Conservation (phyloP, 2,113 vertebrate species). For the Tinamus guttatus region DNA sequence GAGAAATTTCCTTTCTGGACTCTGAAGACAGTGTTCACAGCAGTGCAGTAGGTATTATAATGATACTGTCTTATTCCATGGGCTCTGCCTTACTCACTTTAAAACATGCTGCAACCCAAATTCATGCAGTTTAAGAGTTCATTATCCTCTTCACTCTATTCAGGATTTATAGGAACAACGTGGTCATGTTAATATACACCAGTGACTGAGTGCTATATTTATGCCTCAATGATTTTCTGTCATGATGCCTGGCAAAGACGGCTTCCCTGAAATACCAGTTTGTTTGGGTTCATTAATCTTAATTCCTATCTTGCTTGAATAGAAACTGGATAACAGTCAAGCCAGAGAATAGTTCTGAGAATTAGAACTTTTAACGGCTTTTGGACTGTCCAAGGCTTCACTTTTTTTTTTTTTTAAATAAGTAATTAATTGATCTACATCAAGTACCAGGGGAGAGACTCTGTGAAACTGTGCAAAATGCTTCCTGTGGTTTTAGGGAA, state of each 20-base stretch:
- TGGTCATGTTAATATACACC: conserved; percentile 57
- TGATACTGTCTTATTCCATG: fast-evolving
- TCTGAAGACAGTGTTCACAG: background rate
- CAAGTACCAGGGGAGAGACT: background rate
- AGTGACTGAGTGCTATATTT: conserved; percentile 46
- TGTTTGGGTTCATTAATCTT: conserved; percentile 71
- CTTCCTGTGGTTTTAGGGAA: conserved; percentile 17
- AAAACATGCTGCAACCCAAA: background rate
- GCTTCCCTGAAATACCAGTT: conserved; percentile 65
- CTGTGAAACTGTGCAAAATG: background rate
- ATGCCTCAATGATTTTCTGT: conserved; percentile 69
- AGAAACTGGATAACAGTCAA: conserved; percentile 36
- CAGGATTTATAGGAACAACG: conserved; percentile 60
- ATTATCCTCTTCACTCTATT: conserved; percentile 27
- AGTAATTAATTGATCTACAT: conserved; percentile 22
- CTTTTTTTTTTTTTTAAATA: background rate
- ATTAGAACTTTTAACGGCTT: conserved; percentile 31
- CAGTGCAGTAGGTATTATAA: background rate
- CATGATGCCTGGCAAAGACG: conserved; percentile 60
- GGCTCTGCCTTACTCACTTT: background rate
- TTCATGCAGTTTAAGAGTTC: conserved; percentile 29
- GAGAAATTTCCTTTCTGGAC: background rate
- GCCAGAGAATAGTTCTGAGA: conserved; percentile 37
- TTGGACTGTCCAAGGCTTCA: background rate
- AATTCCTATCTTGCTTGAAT: conserved; percentile 65